These are phyloP conservation scores for Sylvicapra grimmia DNA, from an alignment of 2,113 vertebrate genomes.

Conservation along the genomic window DNA sequence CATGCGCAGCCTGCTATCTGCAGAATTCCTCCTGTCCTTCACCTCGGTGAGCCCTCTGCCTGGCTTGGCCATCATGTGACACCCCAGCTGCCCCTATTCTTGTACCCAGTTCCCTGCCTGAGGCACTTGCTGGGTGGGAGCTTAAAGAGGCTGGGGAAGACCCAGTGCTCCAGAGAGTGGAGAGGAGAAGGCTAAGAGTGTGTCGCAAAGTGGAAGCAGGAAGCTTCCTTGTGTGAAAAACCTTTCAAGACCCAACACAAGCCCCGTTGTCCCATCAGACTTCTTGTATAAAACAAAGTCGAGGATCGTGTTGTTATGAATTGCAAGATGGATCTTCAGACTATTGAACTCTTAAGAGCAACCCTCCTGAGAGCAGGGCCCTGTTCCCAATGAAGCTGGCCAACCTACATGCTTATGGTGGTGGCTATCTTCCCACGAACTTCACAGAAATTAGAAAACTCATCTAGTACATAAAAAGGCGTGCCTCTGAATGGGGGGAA, in stretches of 20 bases:
- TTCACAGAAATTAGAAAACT: background rate
- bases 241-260: background rate
- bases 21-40: accelerated
- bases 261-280: background rate
- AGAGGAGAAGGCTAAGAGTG: background rate
- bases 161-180: background rate
- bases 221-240: background rate
- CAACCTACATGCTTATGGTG: background rate
- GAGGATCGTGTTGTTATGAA: background rate
- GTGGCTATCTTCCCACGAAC: background rate
- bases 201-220: background rate
- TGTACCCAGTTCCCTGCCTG: background rate
- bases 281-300: background rate
- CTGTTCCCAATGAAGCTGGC: background rate
- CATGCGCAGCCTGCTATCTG: background rate
- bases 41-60: background rate
- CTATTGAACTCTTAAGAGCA: background rate
- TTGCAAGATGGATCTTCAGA: background rate
- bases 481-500: background rate
- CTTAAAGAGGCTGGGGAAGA: background rate
- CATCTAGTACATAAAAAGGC: background rate
- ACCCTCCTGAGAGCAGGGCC: background rate
- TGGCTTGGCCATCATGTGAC: background rate
- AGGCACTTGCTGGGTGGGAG: background rate
- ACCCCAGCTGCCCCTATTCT: background rate